These are phyloP conservation scores for Sinelater perroti DNA, from an alignment of 2,888 invertebrate species.

Conservation along the genomic window DNA sequence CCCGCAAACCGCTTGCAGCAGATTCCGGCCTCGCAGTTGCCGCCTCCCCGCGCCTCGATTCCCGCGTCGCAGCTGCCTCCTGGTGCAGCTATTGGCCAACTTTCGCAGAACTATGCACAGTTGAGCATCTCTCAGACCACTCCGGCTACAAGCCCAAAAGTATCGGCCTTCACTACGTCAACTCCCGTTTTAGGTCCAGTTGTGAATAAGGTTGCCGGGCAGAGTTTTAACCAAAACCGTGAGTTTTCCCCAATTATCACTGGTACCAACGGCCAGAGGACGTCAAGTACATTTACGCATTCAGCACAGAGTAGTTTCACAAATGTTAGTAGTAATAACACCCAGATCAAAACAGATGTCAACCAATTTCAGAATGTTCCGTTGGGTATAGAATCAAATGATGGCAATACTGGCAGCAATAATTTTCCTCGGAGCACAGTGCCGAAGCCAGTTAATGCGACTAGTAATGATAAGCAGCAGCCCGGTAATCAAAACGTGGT, in stretches of 20 bases:
- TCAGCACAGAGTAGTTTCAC: conserved; percentile 18
- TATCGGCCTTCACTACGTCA: conserved; percentile 48
- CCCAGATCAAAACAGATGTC: background rate
- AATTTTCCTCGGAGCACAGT: background rate
- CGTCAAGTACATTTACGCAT: conserved; percentile 20
- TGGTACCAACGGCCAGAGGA: background rate
- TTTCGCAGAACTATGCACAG: conserved; percentile 44
- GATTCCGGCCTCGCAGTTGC: conserved; percentile 51
- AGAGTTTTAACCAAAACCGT: conserved; percentile 15
- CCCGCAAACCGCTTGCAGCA: conserved; percentile 49
- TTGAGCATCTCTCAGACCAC: conserved; percentile 43
- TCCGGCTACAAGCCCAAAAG: conserved; percentile 47
- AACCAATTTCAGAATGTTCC: conserved; percentile 10
- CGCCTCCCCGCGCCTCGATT: conserved; percentile 47
- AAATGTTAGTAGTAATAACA: conserved; percentile 12
- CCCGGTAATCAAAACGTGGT: conserved; percentile 5
- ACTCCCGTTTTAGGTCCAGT: conserved; percentile 45
- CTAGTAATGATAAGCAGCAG: background rate
- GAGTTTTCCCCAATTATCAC: conserved; percentile 9
- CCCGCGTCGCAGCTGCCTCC: conserved; percentile 53
- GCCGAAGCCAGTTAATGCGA: conserved; percentile 1
- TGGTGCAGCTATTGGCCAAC: conserved; percentile 34
- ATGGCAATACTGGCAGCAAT: conserved; percentile 24
- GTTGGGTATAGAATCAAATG: background rate
- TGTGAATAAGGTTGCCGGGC: background rate